Evolutionary conservation across 2,888 invertebrate genomes (phyloP), one percentile per base, ranked within the genome.

Genomic region (Mimumesa dahlbomi): DNA sequence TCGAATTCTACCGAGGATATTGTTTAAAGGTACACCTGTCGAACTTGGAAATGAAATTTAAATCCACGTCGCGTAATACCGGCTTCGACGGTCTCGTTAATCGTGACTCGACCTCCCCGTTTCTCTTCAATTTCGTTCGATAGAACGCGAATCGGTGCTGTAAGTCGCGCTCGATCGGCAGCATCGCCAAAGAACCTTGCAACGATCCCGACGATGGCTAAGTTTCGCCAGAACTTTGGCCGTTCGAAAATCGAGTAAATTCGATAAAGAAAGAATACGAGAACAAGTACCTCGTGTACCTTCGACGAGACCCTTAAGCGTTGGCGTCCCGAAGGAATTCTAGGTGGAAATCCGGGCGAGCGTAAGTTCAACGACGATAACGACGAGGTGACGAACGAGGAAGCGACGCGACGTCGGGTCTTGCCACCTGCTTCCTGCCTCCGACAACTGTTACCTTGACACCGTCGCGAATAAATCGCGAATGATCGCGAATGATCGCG

Each of bases 381-480:
- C 58, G 73, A 68, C 69, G 75, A 71, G 67, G 67, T 48, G 75
- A 74, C 59, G 56, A 48, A 75, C 61, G 75, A 67, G 75, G 74
- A 75, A 71, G 58, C 71, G 71, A 65, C 53, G 63, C 46, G 74
- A 65, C 62, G 59, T 38, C 49, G 36, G 9, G 16, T 29, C 66
- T 7, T 43, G 22, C 49, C 38, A 31, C 36, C 49, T n/a, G 42
- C 42, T 58, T 48, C 53, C 58, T 67, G 67, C 38, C 74, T 62
- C 71, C 63, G 66, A 34, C 65, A 53, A 67, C 61, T 58, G 67
- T 74, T 71, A 75, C 71, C 71, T 71, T 50, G 65, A 75, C 71
- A 65, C 75, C 63, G 62, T 58, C 67, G 53, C 64, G 59, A 68
- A 42, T 59, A 31, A n/a, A n/a, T n/a, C n/a, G n/a, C n/a, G n/a